phyloP scores from a whole-genome alignment of 2,888 invertebrate species.

The Thymelicus lineola region DNA sequence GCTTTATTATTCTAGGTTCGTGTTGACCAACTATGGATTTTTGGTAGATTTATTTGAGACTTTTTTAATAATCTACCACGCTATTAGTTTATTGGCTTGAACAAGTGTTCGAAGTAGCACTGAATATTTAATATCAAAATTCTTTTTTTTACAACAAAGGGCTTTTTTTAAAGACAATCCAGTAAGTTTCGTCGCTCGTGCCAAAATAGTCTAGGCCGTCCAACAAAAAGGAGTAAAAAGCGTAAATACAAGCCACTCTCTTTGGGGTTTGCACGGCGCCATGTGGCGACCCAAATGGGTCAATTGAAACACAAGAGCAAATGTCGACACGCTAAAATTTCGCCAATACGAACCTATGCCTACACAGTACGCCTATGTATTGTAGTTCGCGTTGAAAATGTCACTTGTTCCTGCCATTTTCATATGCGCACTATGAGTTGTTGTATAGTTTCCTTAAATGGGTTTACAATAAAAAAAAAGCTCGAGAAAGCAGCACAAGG shows the following conservation, averaged over 20 bases:
- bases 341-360: conserved; percentile 53
- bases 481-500: too few species aligned
- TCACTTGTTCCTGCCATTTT: conserved; percentile 19
- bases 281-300: conserved; percentile 59
- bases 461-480: too few species aligned
- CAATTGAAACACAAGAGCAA: conserved; percentile 65
- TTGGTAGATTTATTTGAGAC: too few species aligned
- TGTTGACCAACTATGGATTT: too few species aligned
- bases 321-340: conserved; percentile 67
- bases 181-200: conserved; percentile 5
- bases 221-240: conserved; percentile 32
- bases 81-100: too few species aligned
- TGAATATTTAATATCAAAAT: too few species aligned
- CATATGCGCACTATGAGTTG: background rate
- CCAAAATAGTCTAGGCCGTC: conserved; percentile 26
- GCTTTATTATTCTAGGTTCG: too few species aligned
- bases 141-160: background rate
- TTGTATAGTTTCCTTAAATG: background rate
- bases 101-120: too few species aligned
- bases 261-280: conserved; percentile 36
- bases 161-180: conserved; percentile 21
- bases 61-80: too few species aligned
- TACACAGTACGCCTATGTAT: conserved; percentile 49
- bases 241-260: conserved; percentile 26
- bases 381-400: conserved; percentile 30